Evolutionary conservation across 1,140 invertebrate species (phyloP).

Genomic region (Octopus sinensis): DNA sequence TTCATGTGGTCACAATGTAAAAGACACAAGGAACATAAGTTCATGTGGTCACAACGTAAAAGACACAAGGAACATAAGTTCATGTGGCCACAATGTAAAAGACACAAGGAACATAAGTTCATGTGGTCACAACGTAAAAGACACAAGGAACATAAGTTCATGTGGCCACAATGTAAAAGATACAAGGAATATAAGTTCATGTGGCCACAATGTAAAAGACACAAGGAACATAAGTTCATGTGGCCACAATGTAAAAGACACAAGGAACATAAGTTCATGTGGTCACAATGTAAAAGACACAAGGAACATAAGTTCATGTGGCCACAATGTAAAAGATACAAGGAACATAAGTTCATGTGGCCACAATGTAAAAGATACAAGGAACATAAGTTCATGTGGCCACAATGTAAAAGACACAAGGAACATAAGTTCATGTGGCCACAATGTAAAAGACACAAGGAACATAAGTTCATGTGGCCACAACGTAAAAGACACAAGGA

Average conservation of each 20-base stretch:
- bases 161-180: neutral
- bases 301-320: neutral
- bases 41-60: conserved; percentile 5
- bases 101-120: neutral
- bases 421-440: neutral
- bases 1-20: conserved; percentile 7
- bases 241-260: conserved; percentile 8
- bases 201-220: neutral
- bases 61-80: neutral
- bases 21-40: neutral
- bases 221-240: neutral
- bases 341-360: neutral
- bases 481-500: conserved; percentile 7
- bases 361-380: neutral
- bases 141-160: neutral
- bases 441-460: neutral
- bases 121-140: neutral
- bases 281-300: neutral
- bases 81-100: neutral
- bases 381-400: neutral
- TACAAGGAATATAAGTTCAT: neutral
- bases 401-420: neutral
- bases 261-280: neutral
- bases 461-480: neutral
- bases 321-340: neutral